phyloP scores from a whole-genome alignment of 2,888 invertebrate genomes.

The Hartigia nigra region DNA sequence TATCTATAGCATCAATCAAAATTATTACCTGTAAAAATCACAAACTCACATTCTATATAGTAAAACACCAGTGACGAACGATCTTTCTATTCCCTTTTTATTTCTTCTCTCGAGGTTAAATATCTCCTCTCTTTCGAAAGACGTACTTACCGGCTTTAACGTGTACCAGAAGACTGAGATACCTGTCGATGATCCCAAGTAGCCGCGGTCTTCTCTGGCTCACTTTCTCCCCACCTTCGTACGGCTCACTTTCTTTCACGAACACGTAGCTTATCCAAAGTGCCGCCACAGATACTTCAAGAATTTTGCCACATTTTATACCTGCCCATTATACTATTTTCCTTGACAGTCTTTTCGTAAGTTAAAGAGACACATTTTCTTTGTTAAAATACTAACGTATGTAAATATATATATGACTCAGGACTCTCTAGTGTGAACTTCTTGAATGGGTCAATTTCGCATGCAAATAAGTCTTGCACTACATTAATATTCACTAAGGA shows the following conservation, averaged over 20 bases:
- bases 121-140: too few relatives aligned
- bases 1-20: neutral
- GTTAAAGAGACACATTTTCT: neutral
- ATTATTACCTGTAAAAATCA: neutral
- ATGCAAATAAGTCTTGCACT: neutral
- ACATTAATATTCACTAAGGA: neutral
- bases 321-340: neutral
- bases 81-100: neutral
- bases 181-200: neutral
- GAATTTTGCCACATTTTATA: neutral
- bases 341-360: neutral
- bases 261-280: neutral
- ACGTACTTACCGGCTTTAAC: too few relatives aligned
- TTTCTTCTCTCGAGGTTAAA: neutral
- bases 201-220: conserved; percentile 37
- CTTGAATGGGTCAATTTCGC: neutral
- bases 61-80: neutral
- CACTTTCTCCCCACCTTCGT: conserved; percentile 56
- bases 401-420: too few relatives aligned
- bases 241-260: conserved; percentile 55
- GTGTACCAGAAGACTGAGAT: too few relatives aligned
- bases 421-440: neutral
- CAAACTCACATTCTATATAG: neutral
- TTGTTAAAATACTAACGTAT: too few relatives aligned
- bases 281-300: neutral